Conservation (phyloP, 2,797 vertebrate genomes). For the Momotus momota region DNA sequence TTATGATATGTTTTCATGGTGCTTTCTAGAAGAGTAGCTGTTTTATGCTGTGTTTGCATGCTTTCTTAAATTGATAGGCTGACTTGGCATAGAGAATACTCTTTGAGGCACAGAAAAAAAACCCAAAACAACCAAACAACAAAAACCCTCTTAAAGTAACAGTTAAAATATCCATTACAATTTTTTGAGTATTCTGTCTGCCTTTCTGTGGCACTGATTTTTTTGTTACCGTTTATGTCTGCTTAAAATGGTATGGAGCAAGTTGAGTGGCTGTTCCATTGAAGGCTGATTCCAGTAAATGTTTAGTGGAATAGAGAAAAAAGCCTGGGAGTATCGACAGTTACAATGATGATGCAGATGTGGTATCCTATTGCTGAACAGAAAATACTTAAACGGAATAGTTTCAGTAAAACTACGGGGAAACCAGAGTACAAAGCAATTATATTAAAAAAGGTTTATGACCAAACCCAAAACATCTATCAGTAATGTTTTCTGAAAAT, state of each 20-base stretch:
- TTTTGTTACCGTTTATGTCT: neutral
- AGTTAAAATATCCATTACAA: neutral
- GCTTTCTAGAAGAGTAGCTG: neutral
- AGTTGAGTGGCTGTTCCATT: neutral
- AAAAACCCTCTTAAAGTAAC: neutral
- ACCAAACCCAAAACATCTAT: neutral
- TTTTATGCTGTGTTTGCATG: neutral
- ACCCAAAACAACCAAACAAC: neutral
- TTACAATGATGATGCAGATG: neutral
- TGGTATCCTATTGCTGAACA: neutral
- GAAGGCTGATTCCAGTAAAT: neutral
- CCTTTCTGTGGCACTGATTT: neutral
- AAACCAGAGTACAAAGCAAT: neutral
- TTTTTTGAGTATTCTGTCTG: neutral
- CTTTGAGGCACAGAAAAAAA: neutral
- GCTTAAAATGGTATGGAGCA: neutral
- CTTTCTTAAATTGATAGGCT: slow-evolving; percentile 33
- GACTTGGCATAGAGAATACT: neutral
- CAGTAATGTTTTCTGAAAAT: neutral
- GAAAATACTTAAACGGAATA: neutral
- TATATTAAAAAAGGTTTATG: neutral
- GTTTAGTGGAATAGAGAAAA: neutral
- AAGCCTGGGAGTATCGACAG: neutral
- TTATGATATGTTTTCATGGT: slow-evolving; percentile 22
- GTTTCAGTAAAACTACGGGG: neutral